phyloP scores from a whole-genome alignment of 2,113 vertebrate species.

The Dicrurus megarhynchus region DNA sequence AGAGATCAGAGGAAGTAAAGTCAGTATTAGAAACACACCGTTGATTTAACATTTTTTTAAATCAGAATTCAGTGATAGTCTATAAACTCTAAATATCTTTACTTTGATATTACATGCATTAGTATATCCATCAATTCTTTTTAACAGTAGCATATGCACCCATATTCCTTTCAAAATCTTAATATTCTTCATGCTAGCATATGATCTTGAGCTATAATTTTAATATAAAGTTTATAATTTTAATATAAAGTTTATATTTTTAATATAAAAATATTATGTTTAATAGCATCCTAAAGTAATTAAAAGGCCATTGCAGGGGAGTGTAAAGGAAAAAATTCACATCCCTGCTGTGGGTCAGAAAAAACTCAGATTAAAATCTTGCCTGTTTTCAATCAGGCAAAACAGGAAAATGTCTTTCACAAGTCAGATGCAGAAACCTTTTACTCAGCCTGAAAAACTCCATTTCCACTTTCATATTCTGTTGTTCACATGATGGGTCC shows the following conservation, averaged over 20 bases:
- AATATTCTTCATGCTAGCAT: background rate
- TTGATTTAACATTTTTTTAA: background rate
- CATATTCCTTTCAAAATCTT: background rate
- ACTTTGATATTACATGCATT: background rate
- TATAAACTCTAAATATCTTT: background rate
- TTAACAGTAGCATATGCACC: background rate
- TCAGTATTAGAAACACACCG: background rate
- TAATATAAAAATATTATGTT: background rate
- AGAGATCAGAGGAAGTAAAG: background rate
- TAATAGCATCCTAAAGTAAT: background rate
- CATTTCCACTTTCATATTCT: background rate
- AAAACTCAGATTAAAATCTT: background rate
- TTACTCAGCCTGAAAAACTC: background rate
- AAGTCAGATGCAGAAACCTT: background rate
- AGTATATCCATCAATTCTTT: background rate
- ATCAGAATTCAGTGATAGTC: background rate
- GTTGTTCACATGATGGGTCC: background rate
- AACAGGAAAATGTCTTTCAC: background rate
- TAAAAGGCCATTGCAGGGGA: background rate
- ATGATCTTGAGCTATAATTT: background rate
- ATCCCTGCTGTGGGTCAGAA: background rate
- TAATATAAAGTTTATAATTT: background rate
- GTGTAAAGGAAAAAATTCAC: background rate
- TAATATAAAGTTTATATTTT: background rate
- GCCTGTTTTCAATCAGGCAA: background rate